A percentile compares a stretch with the other conserved stretches of the same genome.
These are phyloP conservation scores for Amblyopsis hoosieri DNA, from an alignment of 2,797 vertebrate genomes.

Conservation along the genomic window DNA sequence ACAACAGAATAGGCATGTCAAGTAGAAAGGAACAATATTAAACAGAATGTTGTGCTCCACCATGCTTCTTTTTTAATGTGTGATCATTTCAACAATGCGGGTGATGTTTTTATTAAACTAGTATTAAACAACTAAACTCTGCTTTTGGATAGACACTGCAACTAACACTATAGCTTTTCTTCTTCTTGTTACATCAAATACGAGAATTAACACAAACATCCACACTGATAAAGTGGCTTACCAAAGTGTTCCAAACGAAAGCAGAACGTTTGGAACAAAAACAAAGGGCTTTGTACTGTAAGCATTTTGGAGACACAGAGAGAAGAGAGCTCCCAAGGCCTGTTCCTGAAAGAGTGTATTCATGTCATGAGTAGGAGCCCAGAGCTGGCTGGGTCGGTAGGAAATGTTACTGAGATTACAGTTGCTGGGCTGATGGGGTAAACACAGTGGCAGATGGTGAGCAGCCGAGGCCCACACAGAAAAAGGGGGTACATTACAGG, in stretches of 20 bases:
- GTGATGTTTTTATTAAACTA: no score
- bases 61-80: neutral
- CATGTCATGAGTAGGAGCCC: constrained; percentile 59
- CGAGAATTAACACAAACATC: no score
- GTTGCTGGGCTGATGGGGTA: constrained; percentile 79
- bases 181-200: no score
- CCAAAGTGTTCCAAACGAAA: constrained; percentile 21
- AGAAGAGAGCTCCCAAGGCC: constrained; percentile 15
- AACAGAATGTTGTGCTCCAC: constrained; percentile 20
- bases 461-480: constrained; percentile 69
- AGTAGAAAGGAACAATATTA: constrained; percentile 25
- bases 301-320: constrained; percentile 28
- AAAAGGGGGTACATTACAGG: constrained; percentile 70
- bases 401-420: constrained; percentile 83
- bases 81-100: constrained; percentile 10
- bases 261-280: constrained; percentile 16
- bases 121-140: neutral
- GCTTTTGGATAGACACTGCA: constrained; percentile 11
- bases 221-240: constrained; percentile 1
- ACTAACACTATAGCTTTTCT: no score
- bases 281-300: constrained; percentile 43
- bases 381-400: constrained; percentile 77
- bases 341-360: constrained; percentile 55
- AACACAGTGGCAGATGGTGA: constrained; percentile 85
- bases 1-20: constrained; percentile 17